Evolutionary conservation across 1,140 invertebrate species (phyloP).

Genomic region (Holcopasites calliopsidis): DNA sequence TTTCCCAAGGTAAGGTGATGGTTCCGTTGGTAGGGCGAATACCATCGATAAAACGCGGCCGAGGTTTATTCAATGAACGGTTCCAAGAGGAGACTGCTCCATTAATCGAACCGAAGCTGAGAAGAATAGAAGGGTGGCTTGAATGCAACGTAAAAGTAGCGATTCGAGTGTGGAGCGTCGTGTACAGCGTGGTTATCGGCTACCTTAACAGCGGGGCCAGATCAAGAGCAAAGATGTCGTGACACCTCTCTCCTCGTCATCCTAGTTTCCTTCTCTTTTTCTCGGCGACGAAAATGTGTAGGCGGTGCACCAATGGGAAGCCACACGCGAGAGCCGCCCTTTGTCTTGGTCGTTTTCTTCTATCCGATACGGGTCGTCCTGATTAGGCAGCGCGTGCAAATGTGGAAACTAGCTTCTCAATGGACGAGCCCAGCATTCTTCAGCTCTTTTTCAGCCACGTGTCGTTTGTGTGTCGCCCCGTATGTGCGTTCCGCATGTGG

Average conservation of each 20-base stretch:
- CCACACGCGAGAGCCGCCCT: background rate
- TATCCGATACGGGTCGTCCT: constrained; percentile 25
- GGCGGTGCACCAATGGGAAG: no score
- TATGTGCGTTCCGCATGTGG: constrained; percentile 48
- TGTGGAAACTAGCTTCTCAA: constrained; percentile 58
- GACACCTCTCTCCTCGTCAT: constrained; percentile 45
- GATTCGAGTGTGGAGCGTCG: background rate
- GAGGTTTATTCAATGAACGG: constrained; percentile 33
- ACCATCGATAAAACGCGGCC: constrained; percentile 9
- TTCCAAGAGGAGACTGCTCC: background rate
- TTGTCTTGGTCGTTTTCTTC: constrained; percentile 38
- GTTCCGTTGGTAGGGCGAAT: no score
- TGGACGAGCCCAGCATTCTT: constrained; percentile 48
- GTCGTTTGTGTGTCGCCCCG: constrained; percentile 22
- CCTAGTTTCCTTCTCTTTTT: constrained; percentile 15
- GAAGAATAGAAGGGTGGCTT: constrained; percentile 32
- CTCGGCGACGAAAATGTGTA: background rate
- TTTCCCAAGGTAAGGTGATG: no score
- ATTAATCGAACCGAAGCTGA: constrained; percentile 45
- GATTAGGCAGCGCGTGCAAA: constrained; percentile 60
- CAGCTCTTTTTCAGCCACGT: constrained; percentile 52
- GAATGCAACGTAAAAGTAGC: no score
- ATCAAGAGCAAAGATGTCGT: constrained; percentile 63
- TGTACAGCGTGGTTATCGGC: constrained; percentile 58
- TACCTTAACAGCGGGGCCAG: constrained; percentile 46